These are phyloP conservation scores for Genyomyrus donnyi DNA, from an alignment of 2,113 vertebrate genomes.

Conservation along the genomic window DNA sequence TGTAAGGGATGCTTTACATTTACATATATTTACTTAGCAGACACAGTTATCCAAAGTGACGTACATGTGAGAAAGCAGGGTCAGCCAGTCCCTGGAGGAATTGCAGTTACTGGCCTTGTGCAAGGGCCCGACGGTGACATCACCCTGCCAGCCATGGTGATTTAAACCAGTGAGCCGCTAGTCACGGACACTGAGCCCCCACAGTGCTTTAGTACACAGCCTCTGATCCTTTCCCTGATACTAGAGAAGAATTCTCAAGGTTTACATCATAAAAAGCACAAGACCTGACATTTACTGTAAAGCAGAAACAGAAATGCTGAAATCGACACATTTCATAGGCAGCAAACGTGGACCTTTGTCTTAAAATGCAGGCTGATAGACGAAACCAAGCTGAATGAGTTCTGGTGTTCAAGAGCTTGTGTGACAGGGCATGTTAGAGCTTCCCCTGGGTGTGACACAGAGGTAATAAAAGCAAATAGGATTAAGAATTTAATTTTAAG, in stretches of 20 bases:
- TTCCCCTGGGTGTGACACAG: not conserved
- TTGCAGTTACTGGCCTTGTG: not conserved
- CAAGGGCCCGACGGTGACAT: not conserved
- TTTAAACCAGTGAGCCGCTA: not conserved
- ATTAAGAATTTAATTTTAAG: slow-evolving; percentile 7
- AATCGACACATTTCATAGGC: not conserved
- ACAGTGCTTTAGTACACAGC: not conserved
- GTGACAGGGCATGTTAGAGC: not conserved
- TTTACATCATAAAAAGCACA: not conserved
- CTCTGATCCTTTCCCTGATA: not conserved
- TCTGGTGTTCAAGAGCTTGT: not conserved
- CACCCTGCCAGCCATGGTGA: not conserved
- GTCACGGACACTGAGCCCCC: not conserved
- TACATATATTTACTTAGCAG: not conserved
- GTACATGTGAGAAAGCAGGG: not conserved
- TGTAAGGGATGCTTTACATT: not conserved
- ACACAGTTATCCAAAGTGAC: not conserved
- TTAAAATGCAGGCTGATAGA: not conserved
- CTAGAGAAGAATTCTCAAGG: not conserved
- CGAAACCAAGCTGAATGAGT: not conserved
- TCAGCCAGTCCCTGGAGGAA: not conserved
- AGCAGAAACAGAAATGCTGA: not conserved
- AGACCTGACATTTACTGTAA: not conserved
- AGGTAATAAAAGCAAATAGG: not conserved
- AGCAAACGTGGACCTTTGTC: not conserved